Evolutionary conservation across 2,113 vertebrate genomes (phyloP).

Genomic region (Danio rerio): GRCz12tu NC_133177.1:17613001-17613500

Average conservation of each 20-base stretch:
- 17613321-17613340: constrained; percentile 96
- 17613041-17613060: background rate
- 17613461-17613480: too few species aligned
- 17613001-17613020: background rate
- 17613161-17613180: constrained; percentile 89
- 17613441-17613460: too few species aligned
- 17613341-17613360: constrained; percentile 89
- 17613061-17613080: background rate
- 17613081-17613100: background rate
- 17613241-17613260: constrained; percentile 86
- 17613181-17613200: constrained; percentile 85
- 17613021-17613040: background rate
- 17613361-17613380: background rate
- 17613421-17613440: too few species aligned
- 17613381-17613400: too few species aligned
- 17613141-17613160: constrained; percentile 90
- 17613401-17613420: too few species aligned
- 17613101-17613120: too few species aligned
- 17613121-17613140: constrained; percentile 49
- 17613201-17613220: constrained; percentile 86
- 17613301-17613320: constrained; percentile 97
- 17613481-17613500: background rate
- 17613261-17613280: constrained; percentile 78
- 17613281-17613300: constrained; percentile 90
- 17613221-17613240: constrained; percentile 97